Evolutionary conservation across 2,797 vertebrate species (phyloP), one percentile per base, ranked within the genome.

Genomic region (Smutsia gigantea): DNA sequence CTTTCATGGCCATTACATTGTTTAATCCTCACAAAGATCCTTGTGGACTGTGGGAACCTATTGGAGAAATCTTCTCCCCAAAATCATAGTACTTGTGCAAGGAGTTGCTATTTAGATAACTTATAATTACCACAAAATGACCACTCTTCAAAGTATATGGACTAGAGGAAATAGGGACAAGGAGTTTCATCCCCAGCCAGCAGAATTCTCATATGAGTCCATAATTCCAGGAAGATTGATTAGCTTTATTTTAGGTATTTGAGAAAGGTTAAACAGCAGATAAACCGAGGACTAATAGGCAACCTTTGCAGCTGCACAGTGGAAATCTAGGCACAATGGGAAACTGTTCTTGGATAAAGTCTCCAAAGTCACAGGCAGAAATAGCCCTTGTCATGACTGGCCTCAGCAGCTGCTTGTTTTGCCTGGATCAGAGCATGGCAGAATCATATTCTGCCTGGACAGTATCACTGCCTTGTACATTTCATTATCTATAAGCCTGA

Each of bases 271-370:
- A 77, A 0, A 23, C n/a, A 97, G 86, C 85, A 96, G 82, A 66
- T 85, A 85, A 98, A 68, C 39, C 90, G 98, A 98, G 94, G 96
- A 98, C 96, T 95, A 1, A 15, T 46, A 46, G 8, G 42, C 31
- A 92, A 97, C 97, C 90, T 97, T 97, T 72, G 17, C 74, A 96
- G 82, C 18, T 95, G 93, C 94, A 87, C 11, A 75, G 83, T 53
- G 29, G 51, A 95, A 97, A 96, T 95, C 46, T 95, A 96, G 93
- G 81, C 23, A 29, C 81, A 74, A 96, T 87, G n/a, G 92, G 34
- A 66, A 96, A 96, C 51, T 19, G 31, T 95, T 98, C 91, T 97
- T 49, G 49, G 97, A 96, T 53, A 97, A 93, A 90, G 90, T 95
- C 6, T 95, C 71, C 93, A 97, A 25, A 74, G 72, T 81, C 21